Conservation (phyloP, 2,797 vertebrate species). For the Pipistrellus kuhlii region DNA sequence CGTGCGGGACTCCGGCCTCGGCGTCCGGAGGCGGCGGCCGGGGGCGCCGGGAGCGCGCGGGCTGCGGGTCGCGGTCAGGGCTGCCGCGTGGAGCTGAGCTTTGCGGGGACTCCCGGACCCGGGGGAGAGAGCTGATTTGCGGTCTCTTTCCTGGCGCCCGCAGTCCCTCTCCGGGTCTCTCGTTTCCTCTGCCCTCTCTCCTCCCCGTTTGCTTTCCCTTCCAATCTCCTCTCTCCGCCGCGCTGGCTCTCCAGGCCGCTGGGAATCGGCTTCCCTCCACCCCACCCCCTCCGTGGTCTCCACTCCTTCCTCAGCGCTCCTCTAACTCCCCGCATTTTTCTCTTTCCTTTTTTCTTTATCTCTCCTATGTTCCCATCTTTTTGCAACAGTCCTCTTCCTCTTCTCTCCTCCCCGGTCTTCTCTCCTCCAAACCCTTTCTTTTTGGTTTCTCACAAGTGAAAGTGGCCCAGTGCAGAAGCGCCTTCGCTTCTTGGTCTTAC, state of each 20-base stretch:
- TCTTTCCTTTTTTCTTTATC: no score
- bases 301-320: not conserved
- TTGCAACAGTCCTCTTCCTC: not conserved
- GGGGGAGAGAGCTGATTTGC: constrained; percentile 31
- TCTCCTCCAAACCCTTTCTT: not conserved
- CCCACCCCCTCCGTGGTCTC: not conserved
- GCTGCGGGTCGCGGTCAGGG: not conserved
- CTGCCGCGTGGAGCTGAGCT: constrained; percentile 41
- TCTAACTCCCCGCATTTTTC: not conserved
- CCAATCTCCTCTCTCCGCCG: not conserved
- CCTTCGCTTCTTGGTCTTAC: not conserved
- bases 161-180: not conserved
- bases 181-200: not conserved
- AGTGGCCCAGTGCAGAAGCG: not conserved
- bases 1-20: constrained; percentile 15
- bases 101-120: not conserved
- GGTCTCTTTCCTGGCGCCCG: not conserved
- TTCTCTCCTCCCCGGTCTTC: not conserved
- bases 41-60: not conserved
- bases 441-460: constrained; percentile 32
- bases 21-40: not conserved
- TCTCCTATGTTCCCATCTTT: not conserved
- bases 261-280: not conserved
- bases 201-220: no score
- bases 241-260: not conserved